phyloP scores from a whole-genome alignment of 2,888 invertebrate genomes.

The Lepidochrysops patricia region DNA sequence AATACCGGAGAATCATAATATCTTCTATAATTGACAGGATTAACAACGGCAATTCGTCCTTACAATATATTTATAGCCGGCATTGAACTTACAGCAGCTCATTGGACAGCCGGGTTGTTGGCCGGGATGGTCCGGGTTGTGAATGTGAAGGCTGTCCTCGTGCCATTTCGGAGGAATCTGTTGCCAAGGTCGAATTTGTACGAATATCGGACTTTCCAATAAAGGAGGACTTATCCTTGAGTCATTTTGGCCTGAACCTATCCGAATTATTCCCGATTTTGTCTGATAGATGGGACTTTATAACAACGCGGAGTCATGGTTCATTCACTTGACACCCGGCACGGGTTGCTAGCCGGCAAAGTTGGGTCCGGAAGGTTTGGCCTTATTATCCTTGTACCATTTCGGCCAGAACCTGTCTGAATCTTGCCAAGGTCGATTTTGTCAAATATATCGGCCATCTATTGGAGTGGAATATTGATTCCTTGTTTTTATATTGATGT shows the following conservation, averaged over 20 bases:
- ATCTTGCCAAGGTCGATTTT: too few relatives aligned
- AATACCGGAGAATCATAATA: not conserved
- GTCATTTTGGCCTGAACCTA: too few relatives aligned
- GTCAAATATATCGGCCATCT: too few relatives aligned
- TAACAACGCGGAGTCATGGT: too few relatives aligned
- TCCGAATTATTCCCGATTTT: too few relatives aligned
- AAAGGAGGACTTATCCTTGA: not conserved
- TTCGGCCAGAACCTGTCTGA: too few relatives aligned
- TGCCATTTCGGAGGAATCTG: constrained; percentile 45
- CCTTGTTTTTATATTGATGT: too few relatives aligned
- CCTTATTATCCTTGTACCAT: too few relatives aligned
- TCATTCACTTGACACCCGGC: too few relatives aligned
- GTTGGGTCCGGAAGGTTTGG: too few relatives aligned
- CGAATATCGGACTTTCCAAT: constrained; percentile 3
- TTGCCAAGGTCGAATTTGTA: constrained; percentile 14
- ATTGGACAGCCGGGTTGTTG: constrained; percentile 13
- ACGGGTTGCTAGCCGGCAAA: too few relatives aligned
- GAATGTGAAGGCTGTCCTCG: constrained; percentile 69
- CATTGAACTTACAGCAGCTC: constrained; percentile 1
- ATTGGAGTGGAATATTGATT: too few relatives aligned
- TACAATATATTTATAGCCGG: not conserved
- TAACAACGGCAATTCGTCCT: not conserved
- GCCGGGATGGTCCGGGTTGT: constrained; percentile 67
- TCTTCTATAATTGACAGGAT: not conserved
- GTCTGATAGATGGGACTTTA: not conserved